A percentile compares a stretch with the other conserved stretches of the same genome.
Conservation (phyloP, 2,888 invertebrate species). For the Yponomeuta plumbellus region DNA sequence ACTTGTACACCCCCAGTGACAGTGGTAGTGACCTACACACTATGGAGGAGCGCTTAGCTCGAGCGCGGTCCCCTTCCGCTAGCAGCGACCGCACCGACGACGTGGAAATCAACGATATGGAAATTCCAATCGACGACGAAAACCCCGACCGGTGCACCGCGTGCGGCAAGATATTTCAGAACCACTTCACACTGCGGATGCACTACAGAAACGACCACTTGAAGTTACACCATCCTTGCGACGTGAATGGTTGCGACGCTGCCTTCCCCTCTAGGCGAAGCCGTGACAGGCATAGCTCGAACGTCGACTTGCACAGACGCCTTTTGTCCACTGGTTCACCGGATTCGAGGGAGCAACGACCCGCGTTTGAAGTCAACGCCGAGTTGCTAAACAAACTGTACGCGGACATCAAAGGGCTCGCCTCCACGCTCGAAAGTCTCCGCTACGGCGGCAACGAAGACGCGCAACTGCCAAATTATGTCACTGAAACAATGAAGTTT, state of each 20-base stretch:
- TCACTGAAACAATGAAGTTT: conserved; percentile 71
- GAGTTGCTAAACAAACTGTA: conserved; percentile 90
- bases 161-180: conserved; percentile 92
- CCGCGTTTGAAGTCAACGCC: conserved; percentile 81
- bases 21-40: conserved; percentile 71
- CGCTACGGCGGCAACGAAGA: conserved; percentile 71
- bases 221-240: conserved; percentile 92
- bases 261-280: conserved; percentile 90
- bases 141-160: conserved; percentile 91
- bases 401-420: conserved; percentile 81
- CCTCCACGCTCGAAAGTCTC: conserved; percentile 79
- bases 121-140: conserved; percentile 91
- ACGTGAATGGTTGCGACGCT: conserved; percentile 93
- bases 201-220: conserved; percentile 95
- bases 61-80: conserved; percentile 70
- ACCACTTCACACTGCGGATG: conserved; percentile 92
- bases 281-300: conserved; percentile 78
- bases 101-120: conserved; percentile 73
- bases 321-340: conserved; percentile 61
- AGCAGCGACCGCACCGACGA: conserved; percentile 64
- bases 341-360: conserved; percentile 72
- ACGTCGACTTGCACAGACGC: conserved; percentile 72
- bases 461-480: conserved; percentile 61
- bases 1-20: conserved; percentile 70
- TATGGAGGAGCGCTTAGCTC: conserved; percentile 67